Conservation (phyloP, 2,113 vertebrate species). For the Octodon degus region DNA sequence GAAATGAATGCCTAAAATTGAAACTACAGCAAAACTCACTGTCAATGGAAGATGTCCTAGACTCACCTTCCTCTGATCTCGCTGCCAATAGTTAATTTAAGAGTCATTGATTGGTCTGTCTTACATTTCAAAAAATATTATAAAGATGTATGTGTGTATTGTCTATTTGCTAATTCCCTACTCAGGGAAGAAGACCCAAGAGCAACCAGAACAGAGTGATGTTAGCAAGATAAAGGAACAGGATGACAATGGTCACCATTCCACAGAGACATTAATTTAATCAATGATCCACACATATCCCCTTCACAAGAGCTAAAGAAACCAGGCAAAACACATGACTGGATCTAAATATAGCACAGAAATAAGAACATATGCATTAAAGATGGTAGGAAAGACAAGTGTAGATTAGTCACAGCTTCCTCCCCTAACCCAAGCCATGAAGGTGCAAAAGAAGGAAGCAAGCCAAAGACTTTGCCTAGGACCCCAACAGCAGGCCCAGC, state of each 20-base stretch:
- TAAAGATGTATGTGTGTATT: background rate
- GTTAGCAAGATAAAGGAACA: background rate
- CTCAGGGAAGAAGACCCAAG: background rate
- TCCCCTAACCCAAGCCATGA: background rate
- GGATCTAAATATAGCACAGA: background rate
- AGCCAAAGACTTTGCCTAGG: background rate
- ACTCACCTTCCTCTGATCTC: background rate
- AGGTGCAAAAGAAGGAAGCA: background rate
- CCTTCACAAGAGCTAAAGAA: background rate
- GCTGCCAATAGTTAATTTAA: background rate
- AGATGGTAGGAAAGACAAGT: background rate
- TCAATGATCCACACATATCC: no score
- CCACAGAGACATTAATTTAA: background rate
- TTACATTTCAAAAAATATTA: background rate
- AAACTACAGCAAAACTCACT: background rate
- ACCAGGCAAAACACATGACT: background rate
- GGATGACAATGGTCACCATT: no score
- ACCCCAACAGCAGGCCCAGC: background rate
- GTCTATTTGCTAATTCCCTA: background rate
- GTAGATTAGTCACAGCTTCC: background rate
- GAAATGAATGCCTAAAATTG: background rate
- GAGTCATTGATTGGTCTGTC: background rate
- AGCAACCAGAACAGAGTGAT: background rate
- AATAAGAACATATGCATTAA: background rate
- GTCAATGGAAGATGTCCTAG: background rate